phyloP scores from a whole-genome alignment of 2,888 invertebrate genomes.

The Drosophila heteroneura region DNA sequence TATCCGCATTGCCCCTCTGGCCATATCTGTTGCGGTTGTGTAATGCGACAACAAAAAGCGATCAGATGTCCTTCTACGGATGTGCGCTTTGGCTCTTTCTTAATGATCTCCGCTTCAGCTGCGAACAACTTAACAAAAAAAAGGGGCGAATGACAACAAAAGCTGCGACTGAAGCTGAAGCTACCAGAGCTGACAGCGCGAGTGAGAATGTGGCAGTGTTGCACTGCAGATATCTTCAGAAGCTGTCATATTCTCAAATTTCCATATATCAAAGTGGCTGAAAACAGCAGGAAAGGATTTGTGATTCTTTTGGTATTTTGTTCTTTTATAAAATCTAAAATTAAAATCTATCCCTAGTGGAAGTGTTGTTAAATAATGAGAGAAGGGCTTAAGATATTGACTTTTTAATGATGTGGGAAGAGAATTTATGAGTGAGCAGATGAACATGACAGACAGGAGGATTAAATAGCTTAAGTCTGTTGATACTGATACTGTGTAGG shows the following conservation, averaged over 20 bases:
- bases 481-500: neutral
- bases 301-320: neutral
- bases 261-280: constrained; percentile 28
- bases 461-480: too few species aligned
- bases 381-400: neutral
- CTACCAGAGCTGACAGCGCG: constrained; percentile 21
- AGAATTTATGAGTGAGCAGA: neutral
- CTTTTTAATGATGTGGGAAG: neutral
- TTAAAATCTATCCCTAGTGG: constrained; percentile 6
- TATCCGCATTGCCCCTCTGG: constrained; percentile 3
- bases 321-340: constrained; percentile 1
- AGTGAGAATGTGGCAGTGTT: constrained; percentile 15
- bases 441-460: neutral
- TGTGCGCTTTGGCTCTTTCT: constrained; percentile 75
- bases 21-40: constrained; percentile 66
- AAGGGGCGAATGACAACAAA: constrained; percentile 14
- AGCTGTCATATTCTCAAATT: constrained; percentile 41
- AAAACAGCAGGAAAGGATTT: constrained; percentile 30
- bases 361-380: neutral
- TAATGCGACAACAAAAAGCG: constrained; percentile 76
- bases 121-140: constrained; percentile 21
- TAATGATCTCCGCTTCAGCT: constrained; percentile 69
- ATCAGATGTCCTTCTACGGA: constrained; percentile 84
- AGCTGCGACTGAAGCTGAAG: constrained; percentile 16
- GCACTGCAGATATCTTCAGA: constrained; percentile 24